Percentiles rank a stretch among this genome's conserved stretches.
Evolutionary conservation across 1,140 invertebrate species (phyloP).

Genomic region (Diorhabda sublineata): DNA sequence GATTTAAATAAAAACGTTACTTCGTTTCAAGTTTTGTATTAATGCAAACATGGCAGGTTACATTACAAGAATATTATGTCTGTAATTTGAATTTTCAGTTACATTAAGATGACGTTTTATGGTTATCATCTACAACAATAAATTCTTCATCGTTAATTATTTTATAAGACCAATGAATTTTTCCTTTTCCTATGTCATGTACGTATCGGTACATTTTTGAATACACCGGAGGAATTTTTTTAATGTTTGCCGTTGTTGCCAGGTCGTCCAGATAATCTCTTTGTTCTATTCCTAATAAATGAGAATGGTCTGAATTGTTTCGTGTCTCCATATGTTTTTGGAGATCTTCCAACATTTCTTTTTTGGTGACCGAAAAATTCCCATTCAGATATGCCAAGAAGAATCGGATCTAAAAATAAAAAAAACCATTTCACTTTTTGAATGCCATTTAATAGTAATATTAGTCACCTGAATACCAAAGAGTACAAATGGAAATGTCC

Average conservation of each 20-base stretch:
- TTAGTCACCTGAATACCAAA: slow-evolving; percentile 62
- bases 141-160: slow-evolving; percentile 24
- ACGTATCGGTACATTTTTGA: slow-evolving; percentile 21
- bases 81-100: too few relatives aligned
- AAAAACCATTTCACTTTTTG: background rate
- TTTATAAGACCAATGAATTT: slow-evolving; percentile 11
- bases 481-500: slow-evolving; percentile 59
- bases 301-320: slow-evolving; percentile 21
- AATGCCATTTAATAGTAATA: background rate
- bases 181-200: background rate
- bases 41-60: too few relatives aligned
- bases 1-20: background rate
- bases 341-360: slow-evolving; percentile 51
- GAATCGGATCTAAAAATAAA: slow-evolving; percentile 26
- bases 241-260: slow-evolving; percentile 31
- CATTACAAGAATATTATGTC: too few relatives aligned
- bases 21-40: background rate
- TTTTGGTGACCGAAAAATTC: slow-evolving; percentile 46
- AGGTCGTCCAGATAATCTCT: slow-evolving; percentile 32
- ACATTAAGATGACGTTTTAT: too few relatives aligned
- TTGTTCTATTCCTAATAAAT: slow-evolving; percentile 32
- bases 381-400: slow-evolving; percentile 27
- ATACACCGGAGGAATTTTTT: slow-evolving; percentile 22
- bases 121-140: background rate
- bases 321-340: slow-evolving; percentile 40